Evolutionary conservation across 2,113 vertebrate genomes (phyloP).

Genomic region (Noctilio leporinus): DNA sequence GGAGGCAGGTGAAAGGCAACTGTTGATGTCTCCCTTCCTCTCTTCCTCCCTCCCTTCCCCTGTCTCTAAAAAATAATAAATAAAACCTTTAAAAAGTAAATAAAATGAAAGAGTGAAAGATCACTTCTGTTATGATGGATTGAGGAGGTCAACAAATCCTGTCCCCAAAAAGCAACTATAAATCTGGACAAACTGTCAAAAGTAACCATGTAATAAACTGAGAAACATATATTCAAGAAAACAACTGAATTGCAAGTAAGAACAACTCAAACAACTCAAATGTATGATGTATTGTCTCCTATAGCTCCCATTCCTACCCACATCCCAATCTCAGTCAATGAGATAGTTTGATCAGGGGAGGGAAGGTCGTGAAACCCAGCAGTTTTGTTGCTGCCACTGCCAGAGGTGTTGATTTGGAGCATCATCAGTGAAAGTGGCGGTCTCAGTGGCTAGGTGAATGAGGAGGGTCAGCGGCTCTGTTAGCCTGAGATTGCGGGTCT

Average conservation of each 20-base stretch:
- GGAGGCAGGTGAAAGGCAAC: too few species aligned
- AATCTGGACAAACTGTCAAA: neutral
- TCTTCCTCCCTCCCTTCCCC: too few species aligned
- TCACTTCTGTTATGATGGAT: neutral
- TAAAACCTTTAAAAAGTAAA: too few species aligned
- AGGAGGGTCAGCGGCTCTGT: neutral
- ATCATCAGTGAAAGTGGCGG: neutral
- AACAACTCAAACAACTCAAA: neutral
- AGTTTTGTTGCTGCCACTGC: neutral
- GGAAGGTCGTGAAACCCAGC: neutral
- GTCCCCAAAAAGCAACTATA: neutral
- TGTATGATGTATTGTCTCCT: neutral
- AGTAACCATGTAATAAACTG: neutral
- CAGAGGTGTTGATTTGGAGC: neutral
- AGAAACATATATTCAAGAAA: neutral
- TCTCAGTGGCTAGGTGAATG: neutral
- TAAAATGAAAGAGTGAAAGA: constrained; percentile 6
- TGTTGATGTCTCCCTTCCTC: too few species aligned
- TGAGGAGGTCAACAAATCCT: neutral
- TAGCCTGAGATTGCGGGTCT: neutral
- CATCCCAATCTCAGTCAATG: neutral
- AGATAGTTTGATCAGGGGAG: neutral
- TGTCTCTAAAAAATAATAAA: too few species aligned
- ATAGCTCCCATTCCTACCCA: neutral
- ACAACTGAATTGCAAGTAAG: neutral